Conservation (phyloP, 2,888 invertebrate species). For the Melipona beecheii region DNA sequence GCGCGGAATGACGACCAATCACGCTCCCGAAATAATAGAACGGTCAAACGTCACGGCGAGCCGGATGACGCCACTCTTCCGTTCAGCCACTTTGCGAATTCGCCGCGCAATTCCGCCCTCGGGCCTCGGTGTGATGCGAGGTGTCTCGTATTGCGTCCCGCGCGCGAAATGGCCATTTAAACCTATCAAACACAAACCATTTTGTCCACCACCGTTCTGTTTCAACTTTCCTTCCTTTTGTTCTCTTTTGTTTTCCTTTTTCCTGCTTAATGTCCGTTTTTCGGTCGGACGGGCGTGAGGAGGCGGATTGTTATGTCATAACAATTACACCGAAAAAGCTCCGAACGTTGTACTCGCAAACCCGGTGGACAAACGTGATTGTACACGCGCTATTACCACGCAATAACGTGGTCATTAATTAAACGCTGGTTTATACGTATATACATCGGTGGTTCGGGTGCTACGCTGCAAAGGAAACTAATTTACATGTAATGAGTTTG, state of each 20-base stretch:
- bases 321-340: too few relatives aligned
- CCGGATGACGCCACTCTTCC: conserved; percentile 45
- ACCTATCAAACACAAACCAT: conserved; percentile 21
- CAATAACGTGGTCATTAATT: conserved; percentile 35
- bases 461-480: conserved; percentile 4
- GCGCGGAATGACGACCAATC: conserved; percentile 23
- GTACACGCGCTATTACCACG: not conserved
- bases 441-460: not conserved
- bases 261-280: not conserved
- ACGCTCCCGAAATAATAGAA: conserved; percentile 27
- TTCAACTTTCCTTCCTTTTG: too few relatives aligned
- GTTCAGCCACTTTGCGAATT: conserved; percentile 38
- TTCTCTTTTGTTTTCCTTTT: not conserved
- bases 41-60: conserved; percentile 46
- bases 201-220: too few relatives aligned
- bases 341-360: too few relatives aligned
- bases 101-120: conserved; percentile 35
- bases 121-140: conserved; percentile 19
- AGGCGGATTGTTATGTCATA: not conserved
- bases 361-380: too few relatives aligned
- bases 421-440: conserved; percentile 20
- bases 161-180: conserved; percentile 30
- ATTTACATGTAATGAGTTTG: conserved; percentile 7
- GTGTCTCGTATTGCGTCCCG: conserved; percentile 21
- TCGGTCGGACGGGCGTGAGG: not conserved